Evolutionary conservation across 2,888 invertebrate genomes (phyloP), one percentile per base, ranked within the genome.

Genomic region (Agrotis ipsilon): DNA sequence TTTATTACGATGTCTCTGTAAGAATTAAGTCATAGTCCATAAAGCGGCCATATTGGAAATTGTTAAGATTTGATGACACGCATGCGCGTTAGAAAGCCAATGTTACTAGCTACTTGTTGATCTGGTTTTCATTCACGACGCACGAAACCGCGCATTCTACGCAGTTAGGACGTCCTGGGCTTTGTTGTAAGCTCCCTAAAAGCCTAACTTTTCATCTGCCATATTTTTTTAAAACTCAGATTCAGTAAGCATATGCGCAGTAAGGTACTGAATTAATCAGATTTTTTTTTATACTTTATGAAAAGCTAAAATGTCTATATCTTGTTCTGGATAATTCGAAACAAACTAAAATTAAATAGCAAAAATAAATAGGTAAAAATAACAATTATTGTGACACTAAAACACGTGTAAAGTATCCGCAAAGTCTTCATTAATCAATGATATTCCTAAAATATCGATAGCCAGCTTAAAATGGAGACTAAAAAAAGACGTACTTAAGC

Each of bases 51-150:
- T 94, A 82, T 93, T 94, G 92, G 81, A 87, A 86, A 86, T 87
- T 84, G 83, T 72, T 78, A 68, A 75, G 72, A 60, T 54, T 80
- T 65, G 70, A 72, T 71, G 70, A 52, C 57, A 87, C 91, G 92
- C 94, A 90, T 92, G 95, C 94, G 94, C 90, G 75, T 62, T 68
- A 57, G 66, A 68, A 74, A 82, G 78, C 81, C 82, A 76, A 86
- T 81, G 70, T 82, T 87, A 89, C 87, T 84, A 86, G 86, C 92
- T 93, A 96, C 96, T 96, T 96, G 96, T 96, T 96, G 96, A 95
- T 89, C 90, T 83, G 85, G 76, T 84, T 91, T 94, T 92, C 96
- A 96, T 96, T 96, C 94, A 95, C 90, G 81, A 92, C 93, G 92
- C 91, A 92, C 79, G 77, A 79, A 76, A 81, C 86, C 91, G 93